phyloP scores from a whole-genome alignment of 2,113 vertebrate species.

The Monopterus albus region DNA sequence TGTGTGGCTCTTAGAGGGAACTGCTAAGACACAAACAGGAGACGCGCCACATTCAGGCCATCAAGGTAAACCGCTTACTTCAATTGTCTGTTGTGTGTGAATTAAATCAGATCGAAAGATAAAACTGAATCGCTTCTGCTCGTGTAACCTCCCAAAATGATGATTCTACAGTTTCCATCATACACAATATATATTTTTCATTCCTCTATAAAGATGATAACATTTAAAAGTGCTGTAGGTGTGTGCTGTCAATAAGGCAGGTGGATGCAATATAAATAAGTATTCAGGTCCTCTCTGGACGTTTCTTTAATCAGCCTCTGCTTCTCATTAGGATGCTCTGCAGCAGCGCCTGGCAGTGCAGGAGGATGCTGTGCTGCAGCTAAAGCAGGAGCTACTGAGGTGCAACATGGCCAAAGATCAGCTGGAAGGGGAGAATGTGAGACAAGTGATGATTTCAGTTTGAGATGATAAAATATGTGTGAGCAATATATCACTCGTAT shows the following conservation, averaged over 20 bases:
- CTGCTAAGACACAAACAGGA: slow-evolving; percentile 95
- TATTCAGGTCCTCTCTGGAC: slow-evolving; percentile 44
- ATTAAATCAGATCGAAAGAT: slow-evolving; percentile 42
- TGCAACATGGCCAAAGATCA: slow-evolving; percentile 94
- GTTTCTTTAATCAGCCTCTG: slow-evolving; percentile 57
- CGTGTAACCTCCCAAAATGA: neutral
- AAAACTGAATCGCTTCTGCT: slow-evolving; percentile 19
- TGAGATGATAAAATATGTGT: slow-evolving; percentile 42
- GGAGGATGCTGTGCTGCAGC: slow-evolving; percentile 91
- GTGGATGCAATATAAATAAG: slow-evolving; percentile 32
- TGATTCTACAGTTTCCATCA: neutral
- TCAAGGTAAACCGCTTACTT: slow-evolving; percentile 88
- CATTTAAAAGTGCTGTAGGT: neutral
- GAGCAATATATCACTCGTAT: slow-evolving; percentile 1
- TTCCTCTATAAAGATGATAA: slow-evolving; percentile 3
- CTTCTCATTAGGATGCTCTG: slow-evolving; percentile 89
- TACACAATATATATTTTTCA: neutral
- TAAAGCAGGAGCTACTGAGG: slow-evolving; percentile 95
- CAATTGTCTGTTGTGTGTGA: slow-evolving; percentile 9
- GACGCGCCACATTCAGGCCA: slow-evolving; percentile 92
- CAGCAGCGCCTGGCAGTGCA: slow-evolving; percentile 93
- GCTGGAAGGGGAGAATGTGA: slow-evolving; percentile 92
- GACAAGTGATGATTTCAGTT: slow-evolving; percentile 72
- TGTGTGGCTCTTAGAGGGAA: slow-evolving; percentile 86
- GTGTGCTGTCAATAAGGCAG: slow-evolving; percentile 23